Conservation (phyloP, 2,113 vertebrate genomes). For the Struthidea cinerea region DNA sequence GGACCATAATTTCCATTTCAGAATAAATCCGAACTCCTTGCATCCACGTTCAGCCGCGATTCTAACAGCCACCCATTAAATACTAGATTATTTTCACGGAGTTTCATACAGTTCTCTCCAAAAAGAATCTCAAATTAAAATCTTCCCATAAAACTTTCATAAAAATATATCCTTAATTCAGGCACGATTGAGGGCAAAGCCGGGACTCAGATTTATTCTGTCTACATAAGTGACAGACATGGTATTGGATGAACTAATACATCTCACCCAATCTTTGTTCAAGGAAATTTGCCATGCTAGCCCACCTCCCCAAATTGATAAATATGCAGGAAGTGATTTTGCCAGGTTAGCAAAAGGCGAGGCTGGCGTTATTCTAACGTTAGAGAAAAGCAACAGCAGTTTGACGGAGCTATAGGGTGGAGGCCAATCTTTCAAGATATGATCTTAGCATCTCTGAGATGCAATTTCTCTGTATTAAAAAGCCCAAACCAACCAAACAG, state of each 20-base stretch:
- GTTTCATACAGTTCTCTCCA: neutral
- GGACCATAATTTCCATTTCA: neutral
- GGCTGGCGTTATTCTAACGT: neutral
- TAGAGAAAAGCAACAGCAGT: neutral
- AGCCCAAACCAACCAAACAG: neutral
- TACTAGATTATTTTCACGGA: neutral
- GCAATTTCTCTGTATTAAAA: neutral
- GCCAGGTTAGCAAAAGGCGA: constrained; percentile 5
- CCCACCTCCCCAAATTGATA: constrained; percentile 8
- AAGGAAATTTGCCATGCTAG: neutral
- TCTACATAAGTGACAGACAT: constrained; percentile 2
- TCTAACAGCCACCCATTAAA: neutral
- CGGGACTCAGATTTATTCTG: neutral
- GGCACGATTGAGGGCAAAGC: neutral
- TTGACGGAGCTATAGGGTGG: neutral
- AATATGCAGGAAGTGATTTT: neutral
- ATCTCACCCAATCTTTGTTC: neutral
- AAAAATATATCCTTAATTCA: neutral
- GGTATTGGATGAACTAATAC: neutral
- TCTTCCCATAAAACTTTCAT: constrained; percentile 1
- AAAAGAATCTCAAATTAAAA: neutral
- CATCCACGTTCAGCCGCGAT: neutral
- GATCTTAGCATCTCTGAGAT: neutral
- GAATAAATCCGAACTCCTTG: neutral
- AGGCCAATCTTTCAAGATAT: neutral